A percentile compares a stretch with the other conserved stretches of the same genome.
phyloP scores from a whole-genome alignment of 2,113 vertebrate species.

The Cyprinodon brontotheroides region DNA sequence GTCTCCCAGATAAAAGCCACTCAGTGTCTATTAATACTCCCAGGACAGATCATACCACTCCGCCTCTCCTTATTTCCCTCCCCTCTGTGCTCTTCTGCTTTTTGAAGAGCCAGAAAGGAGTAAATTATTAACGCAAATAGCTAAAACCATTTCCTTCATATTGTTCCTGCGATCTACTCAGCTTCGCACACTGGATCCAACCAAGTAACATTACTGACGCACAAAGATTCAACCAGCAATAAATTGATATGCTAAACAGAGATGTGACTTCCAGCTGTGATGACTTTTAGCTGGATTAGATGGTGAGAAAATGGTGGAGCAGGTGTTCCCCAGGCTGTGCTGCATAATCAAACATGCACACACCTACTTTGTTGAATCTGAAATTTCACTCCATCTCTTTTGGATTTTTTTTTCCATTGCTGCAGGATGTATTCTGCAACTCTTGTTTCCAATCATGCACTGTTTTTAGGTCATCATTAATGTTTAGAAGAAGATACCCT shows the following conservation, averaged over 20 bases:
- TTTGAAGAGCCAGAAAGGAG: background rate
- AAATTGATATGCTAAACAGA: background rate
- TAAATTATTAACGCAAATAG: constrained; percentile 43
- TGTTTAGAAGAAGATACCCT: too few relatives aligned
- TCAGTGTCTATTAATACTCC: constrained; percentile 74
- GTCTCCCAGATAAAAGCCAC: constrained; percentile 71
- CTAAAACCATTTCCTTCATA: background rate
- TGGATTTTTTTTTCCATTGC: too few relatives aligned
- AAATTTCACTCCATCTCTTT: background rate
- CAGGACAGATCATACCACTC: constrained; percentile 35
- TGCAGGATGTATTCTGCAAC: too few relatives aligned
- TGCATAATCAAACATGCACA: background rate
- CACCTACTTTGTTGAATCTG: background rate
- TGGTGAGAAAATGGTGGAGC: background rate
- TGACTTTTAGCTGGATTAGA: background rate
- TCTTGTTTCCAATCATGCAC: too few relatives aligned
- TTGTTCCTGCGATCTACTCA: constrained; percentile 2
- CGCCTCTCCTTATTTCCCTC: constrained; percentile 4
- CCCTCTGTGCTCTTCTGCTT: constrained; percentile 1
- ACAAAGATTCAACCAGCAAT: background rate
- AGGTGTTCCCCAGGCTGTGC: background rate
- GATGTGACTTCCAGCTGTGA: background rate
- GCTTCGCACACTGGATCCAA: background rate
- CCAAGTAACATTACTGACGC: background rate
- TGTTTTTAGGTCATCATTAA: too few relatives aligned